Evolutionary conservation across 2,113 vertebrate species (phyloP).

Genomic region (Ictidomys tridecemlineatus): DNA sequence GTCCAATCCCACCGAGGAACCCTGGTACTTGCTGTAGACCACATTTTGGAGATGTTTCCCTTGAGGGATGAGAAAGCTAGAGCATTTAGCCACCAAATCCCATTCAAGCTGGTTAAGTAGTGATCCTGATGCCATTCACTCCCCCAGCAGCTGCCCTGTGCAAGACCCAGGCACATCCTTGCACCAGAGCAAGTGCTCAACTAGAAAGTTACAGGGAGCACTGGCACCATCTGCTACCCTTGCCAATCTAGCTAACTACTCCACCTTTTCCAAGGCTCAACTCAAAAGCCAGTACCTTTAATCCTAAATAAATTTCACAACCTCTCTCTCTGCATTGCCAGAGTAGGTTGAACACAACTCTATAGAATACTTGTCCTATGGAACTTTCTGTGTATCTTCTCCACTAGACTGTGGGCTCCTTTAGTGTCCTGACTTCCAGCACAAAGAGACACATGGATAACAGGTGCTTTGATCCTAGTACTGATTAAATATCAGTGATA

Average conservation of each 20-base stretch:
- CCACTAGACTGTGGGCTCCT: neutral
- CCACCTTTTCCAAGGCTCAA: neutral
- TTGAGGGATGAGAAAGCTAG: neutral
- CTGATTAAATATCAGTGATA: neutral
- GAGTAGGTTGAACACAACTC: neutral
- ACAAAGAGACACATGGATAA: neutral
- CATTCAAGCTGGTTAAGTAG: neutral
- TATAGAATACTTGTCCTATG: neutral
- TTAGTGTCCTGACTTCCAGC: neutral
- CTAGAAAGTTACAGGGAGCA: neutral
- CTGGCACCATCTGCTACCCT: neutral
- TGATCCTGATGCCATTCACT: neutral
- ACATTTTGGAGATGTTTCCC: neutral
- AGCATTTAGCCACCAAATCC: neutral
- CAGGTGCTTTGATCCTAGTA: neutral
- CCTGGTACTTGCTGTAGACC: neutral
- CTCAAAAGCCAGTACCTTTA: neutral
- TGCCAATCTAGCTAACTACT: neutral
- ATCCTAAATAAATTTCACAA: neutral
- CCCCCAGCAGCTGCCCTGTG: neutral
- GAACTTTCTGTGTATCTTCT: neutral
- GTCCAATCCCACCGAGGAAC: neutral
- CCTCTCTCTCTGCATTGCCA: neutral
- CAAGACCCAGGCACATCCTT: neutral
- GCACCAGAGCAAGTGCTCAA: neutral